These are phyloP conservation scores for Physella acuta DNA, from an alignment of 1,140 invertebrate genomes.

Conservation along the genomic window DNA sequence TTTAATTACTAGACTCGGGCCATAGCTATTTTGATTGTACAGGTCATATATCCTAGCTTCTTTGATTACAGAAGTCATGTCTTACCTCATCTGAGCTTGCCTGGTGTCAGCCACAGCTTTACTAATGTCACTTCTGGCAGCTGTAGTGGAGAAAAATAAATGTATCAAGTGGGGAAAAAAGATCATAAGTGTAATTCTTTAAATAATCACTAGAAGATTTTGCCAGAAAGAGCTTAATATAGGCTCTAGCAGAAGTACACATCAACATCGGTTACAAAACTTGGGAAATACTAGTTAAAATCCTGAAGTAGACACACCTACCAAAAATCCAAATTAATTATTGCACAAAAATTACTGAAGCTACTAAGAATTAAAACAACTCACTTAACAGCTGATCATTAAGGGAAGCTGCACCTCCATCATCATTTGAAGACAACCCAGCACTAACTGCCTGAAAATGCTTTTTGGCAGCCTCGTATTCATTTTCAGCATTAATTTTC, in stretches of 20 bases:
- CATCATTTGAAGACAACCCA: conserved; percentile 78
- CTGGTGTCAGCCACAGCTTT: conserved; percentile 80
- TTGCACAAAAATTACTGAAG: not conserved
- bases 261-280: no score
- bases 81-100: conserved; percentile 73
- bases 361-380: not conserved
- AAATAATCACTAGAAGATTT: no score
- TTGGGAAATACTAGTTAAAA: no score
- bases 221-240: no score
- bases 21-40: no score
- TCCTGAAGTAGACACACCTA: no score
- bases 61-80: no score
- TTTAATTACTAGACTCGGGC: no score
- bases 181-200: no score
- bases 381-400: conserved; percentile 85
- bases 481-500: conserved; percentile 70
- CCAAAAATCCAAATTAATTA: no score
- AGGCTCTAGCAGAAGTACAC: no score
- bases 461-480: conserved; percentile 74
- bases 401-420: conserved; percentile 80
- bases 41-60: no score
- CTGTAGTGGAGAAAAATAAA: conserved; percentile 59
- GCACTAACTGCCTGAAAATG: conserved; percentile 80
- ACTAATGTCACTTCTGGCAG: conserved; percentile 73
- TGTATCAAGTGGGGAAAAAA: not conserved